These are phyloP conservation scores for Brassicogethes aeneus DNA, from an alignment of 2,888 invertebrate species.

Conservation along the genomic window DNA sequence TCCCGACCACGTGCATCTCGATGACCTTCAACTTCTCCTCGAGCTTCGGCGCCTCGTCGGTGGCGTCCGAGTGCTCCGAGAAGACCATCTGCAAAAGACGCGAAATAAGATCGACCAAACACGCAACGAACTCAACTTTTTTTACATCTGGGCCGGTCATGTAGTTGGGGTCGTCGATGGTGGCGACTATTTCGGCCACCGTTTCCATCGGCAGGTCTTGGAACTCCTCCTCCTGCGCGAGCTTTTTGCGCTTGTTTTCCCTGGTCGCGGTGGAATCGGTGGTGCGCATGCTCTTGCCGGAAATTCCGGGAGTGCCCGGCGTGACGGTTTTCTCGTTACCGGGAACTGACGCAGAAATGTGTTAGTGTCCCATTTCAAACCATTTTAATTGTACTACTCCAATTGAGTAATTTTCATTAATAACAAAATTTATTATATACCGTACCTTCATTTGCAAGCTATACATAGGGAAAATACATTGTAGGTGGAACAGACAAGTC, in stretches of 20 bases:
- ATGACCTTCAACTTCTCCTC: slow-evolving; percentile 86
- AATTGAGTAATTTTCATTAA: too few species aligned
- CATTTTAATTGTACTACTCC: too few species aligned
- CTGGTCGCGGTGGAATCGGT: slow-evolving; percentile 31
- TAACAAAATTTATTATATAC: too few species aligned
- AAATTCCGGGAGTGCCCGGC: not conserved
- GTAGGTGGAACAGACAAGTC: too few species aligned
- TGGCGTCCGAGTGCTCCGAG: slow-evolving; percentile 67
- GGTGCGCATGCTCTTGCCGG: slow-evolving; percentile 3
- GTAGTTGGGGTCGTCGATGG: slow-evolving; percentile 74
- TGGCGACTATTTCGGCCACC: slow-evolving; percentile 72
- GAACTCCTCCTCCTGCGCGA: slow-evolving; percentile 43
- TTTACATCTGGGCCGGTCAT: slow-evolving; percentile 74
- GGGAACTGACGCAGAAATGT: too few species aligned
- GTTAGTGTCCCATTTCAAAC: slow-evolving; percentile 45
- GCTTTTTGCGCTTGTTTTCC: slow-evolving; percentile 38
- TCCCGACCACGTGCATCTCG: slow-evolving; percentile 89
- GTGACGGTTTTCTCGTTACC: too few species aligned
- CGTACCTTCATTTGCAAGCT: too few species aligned
- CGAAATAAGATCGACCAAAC: too few species aligned
- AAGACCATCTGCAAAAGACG: slow-evolving; percentile 55
- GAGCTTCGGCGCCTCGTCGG: slow-evolving; percentile 84
- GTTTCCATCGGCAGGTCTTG: slow-evolving; percentile 73
- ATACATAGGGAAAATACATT: too few species aligned
- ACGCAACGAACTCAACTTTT: too few species aligned